Base-by-base conservation (phyloP, 2,888 invertebrate species). In the Lasioglossum lativentre region DNA sequence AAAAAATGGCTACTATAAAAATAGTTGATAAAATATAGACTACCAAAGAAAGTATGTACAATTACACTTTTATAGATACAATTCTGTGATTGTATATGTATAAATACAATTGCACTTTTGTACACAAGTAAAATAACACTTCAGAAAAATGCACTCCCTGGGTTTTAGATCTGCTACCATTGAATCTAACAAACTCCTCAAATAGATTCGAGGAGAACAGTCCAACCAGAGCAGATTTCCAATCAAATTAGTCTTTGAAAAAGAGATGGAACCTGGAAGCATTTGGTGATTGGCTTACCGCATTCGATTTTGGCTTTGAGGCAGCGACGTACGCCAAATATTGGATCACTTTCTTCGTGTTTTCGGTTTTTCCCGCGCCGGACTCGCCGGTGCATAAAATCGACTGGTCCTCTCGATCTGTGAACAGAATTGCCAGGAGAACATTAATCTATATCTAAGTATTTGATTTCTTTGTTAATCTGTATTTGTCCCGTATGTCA, bases 311-410 rank as follows among this genome's bases (percentile, higher is more conserved):
- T 78, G 98, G 98, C 95, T 99, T 99, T 42, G 99, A 99, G 75
- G 99, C 99, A 90, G 99, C 99, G 81, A 99, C 99, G 96, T 99
- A 99, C 71, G 99, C 99, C 95, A 99, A 96, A 96, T 99, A 99
- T 96, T 99, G 99, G 95, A 99, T 99, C 80, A 99, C 99, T 96
- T 99, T 99, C 96, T 99, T 99, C 85, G 99, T 99, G 96, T 99
- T 99, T 95, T 99, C 99, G 76, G 99, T 99, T 96, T 99, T 99
- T 91, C 99, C 99, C 92, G 99, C 99, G 92, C 99, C 99, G n/a
- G 99, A 99, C 96, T 99, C 99, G 93, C 99, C 99, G 93, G 99
- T 99, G 96, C 99, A 99, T 90, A 99, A 96, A 95, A 99, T 99
- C 75, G 99, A 99, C 96, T 99, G 99, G 96, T 99, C 99, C 96